Evolutionary conservation across 2,888 invertebrate genomes (phyloP).

Genomic region (Polydrusus tereticollis): DNA sequence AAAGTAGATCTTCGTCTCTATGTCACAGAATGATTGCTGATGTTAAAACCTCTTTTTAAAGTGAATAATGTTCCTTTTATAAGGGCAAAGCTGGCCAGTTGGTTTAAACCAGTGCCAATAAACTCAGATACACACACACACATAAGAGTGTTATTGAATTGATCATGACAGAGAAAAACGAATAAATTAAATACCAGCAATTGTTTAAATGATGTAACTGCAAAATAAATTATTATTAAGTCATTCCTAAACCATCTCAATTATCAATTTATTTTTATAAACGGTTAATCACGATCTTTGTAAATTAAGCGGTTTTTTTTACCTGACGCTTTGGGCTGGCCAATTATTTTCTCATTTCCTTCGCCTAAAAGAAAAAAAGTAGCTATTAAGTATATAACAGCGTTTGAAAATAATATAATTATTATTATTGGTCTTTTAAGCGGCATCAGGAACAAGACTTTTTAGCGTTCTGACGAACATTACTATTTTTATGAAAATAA

Average conservation of each 20-base stretch:
- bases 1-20: too few species aligned
- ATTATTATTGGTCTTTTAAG: too few species aligned
- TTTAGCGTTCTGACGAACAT: too few species aligned
- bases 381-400: neutral
- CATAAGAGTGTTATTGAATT: too few species aligned
- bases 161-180: neutral
- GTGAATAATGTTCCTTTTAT: too few species aligned
- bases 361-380: constrained; percentile 47
- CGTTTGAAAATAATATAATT: neutral
- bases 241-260: neutral
- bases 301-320: constrained; percentile 15
- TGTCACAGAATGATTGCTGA: too few species aligned
- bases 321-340: constrained; percentile 44
- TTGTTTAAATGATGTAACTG: neutral
- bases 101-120: too few species aligned
- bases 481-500: too few species aligned
- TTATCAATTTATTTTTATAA: neutral
- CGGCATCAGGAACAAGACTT: too few species aligned
- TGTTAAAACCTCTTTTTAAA: too few species aligned
- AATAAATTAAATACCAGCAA: neutral
- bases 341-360: constrained; percentile 50
- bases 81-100: too few species aligned
- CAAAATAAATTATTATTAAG: neutral
- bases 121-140: too few species aligned
- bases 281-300: neutral